These are phyloP conservation scores for Calvadosia cruxmelitensis DNA, from an alignment of 30 jellyfish, hydroid and myxozoan species.

Conservation along the genomic window DNA sequence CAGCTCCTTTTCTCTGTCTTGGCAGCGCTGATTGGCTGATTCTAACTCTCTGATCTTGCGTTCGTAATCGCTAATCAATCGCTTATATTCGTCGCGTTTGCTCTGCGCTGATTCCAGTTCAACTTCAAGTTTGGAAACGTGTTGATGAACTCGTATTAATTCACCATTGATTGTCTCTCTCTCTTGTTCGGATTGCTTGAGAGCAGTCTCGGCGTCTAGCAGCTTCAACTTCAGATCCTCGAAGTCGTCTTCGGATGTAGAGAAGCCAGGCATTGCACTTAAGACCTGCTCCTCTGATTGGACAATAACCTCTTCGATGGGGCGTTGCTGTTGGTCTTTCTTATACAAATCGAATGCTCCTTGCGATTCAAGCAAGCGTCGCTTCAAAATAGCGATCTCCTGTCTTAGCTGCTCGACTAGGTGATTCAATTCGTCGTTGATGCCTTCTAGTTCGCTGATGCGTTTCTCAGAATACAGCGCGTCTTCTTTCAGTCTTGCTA, in stretches of 20 bases:
- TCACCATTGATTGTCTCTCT: conserved; percentile 57
- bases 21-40: conserved; percentile 45
- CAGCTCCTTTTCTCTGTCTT: conserved; percentile 77
- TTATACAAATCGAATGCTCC: conserved; percentile 22
- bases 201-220: conserved; percentile 39
- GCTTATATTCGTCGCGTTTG: conserved; percentile 88
- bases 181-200: conserved; percentile 62
- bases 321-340: conserved; percentile 29
- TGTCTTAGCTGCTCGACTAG: conserved; percentile 53
- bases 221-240: conserved; percentile 52
- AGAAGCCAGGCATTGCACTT: conserved; percentile 23
- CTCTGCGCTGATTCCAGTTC: conserved; percentile 57
- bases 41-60: conserved; percentile 67
- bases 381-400: conserved; percentile 35
- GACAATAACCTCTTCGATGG: conserved; percentile 41
- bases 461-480: conserved; percentile 44
- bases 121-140: conserved; percentile 71
- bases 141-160: conserved; percentile 56
- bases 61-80: conserved; percentile 34
- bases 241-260: conserved; percentile 39
- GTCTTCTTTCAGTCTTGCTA: conserved; percentile 56
- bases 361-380: conserved; percentile 57
- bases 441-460: conserved; percentile 61
- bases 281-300: conserved; percentile 34
- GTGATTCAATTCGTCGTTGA: conserved; percentile 40